Evolutionary conservation across 2,888 invertebrate genomes (phyloP).

Genomic region (Hyles lineata): DNA sequence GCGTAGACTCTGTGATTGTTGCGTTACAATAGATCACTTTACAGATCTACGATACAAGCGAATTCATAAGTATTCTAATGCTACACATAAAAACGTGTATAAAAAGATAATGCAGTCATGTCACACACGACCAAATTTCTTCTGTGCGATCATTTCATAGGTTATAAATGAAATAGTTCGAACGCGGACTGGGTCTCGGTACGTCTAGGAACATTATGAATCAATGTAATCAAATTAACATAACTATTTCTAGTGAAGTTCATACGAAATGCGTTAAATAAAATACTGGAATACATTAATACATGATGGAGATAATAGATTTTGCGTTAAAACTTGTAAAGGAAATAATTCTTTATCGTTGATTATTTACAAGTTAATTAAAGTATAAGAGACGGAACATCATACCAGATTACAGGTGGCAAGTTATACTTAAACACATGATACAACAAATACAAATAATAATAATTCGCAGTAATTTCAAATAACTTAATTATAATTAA

Average conservation of each 20-base stretch:
- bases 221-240: neutral
- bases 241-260: slow-evolving; percentile 7
- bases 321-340: neutral
- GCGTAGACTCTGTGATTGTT: slow-evolving; percentile 12
- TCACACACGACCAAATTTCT: slow-evolving; percentile 9
- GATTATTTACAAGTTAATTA: slow-evolving; percentile 2
- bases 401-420: slow-evolving; percentile 1
- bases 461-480: slow-evolving; percentile 10
- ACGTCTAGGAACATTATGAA: slow-evolving; percentile 18
- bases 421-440: slow-evolving; percentile 14
- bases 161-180: neutral
- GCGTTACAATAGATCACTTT: slow-evolving; percentile 19
- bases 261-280: neutral
- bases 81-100: slow-evolving; percentile 16
- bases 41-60: slow-evolving; percentile 21
- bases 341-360: neutral
- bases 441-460: slow-evolving; percentile 3
- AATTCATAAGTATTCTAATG: slow-evolving; percentile 24
- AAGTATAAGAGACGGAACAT: slow-evolving; percentile 17
- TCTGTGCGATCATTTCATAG: slow-evolving; percentile 12
- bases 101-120: slow-evolving; percentile 22
- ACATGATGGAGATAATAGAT: neutral
- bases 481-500: slow-evolving; percentile 16
- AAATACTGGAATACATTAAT: slow-evolving; percentile 14
- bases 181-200: slow-evolving; percentile 2